Evolutionary conservation across 2,113 vertebrate genomes (phyloP).

Genomic region (Sciurus niger): DNA sequence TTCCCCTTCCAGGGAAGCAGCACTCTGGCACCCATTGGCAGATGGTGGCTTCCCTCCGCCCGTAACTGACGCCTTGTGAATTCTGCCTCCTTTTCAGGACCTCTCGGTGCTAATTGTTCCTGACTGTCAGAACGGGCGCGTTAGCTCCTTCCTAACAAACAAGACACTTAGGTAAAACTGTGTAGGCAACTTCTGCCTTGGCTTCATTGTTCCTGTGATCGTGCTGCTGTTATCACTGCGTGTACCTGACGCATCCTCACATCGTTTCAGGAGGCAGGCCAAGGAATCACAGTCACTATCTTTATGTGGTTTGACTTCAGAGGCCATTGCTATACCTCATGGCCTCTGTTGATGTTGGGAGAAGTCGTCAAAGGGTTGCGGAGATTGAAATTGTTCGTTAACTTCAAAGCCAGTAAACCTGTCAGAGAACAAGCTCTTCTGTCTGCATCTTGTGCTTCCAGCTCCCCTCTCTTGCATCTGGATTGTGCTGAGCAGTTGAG

Average conservation of each 20-base stretch:
- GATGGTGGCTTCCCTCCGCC: conserved; percentile 73
- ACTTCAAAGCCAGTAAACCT: conserved; percentile 4
- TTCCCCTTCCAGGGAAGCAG: conserved; percentile 58
- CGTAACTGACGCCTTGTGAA: conserved; percentile 28
- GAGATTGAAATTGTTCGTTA: conserved; percentile 20
- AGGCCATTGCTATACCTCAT: neutral
- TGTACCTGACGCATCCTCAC: neutral
- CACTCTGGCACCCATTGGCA: conserved; percentile 57
- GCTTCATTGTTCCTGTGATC: neutral
- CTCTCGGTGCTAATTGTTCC: conserved; percentile 63
- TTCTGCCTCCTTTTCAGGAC: conserved; percentile 58
- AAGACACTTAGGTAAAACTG: conserved; percentile 50
- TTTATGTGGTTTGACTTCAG: conserved; percentile 38
- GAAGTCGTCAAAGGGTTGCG: neutral
- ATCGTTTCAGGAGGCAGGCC: neutral
- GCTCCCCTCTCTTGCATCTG: neutral
- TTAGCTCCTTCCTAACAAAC: conserved; percentile 48
- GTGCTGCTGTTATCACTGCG: conserved; percentile 14
- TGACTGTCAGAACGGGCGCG: neutral
- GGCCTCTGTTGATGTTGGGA: neutral
- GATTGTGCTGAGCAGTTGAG: neutral
- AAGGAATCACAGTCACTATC: neutral
- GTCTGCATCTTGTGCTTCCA: neutral
- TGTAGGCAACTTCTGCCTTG: conserved; percentile 64
- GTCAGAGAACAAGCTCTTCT: neutral